Base-by-base conservation (phyloP, 2,113 vertebrate species). In the Paedocypris sp. region DNA sequence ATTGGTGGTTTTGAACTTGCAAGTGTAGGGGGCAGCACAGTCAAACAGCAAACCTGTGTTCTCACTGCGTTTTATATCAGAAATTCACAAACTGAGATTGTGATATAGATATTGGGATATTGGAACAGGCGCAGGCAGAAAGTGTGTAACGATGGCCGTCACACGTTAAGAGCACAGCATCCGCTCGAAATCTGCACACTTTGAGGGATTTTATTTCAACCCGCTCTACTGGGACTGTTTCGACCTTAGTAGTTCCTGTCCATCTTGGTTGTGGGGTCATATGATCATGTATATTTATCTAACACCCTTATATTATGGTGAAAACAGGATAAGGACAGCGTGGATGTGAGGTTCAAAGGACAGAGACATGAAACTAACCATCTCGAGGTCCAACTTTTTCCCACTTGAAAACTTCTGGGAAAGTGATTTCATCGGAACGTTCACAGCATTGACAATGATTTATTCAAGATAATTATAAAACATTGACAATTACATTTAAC, bases 261-360 rank as follows among this genome's bases (percentile, higher is more conserved):
- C 53, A 43, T 60, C 42, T 45, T 49, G 19, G 38, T 22, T 61
- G n/a, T 25, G 50, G 11, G 43, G 66, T 66, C 49, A 69, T 13
- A 6, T 19, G 31, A 67, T 53, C 39, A 20, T 23, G 6, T 18
- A 29, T 25, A 49, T 31, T 49, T 49, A 69, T 39, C 32, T 45
- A 36, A 56, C 7, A 28, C 20, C 16, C 25, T 38, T 11, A 23
- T 58, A 25, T 49, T 39, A 19, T 12, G 35, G 42, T 26, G n/a
- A 66, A 66, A 73, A 69, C 63, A 67, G 67, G 67, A 69, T 58
- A 35, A 57, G 22, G 26, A 49, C 23, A 68, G 59, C 39, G 25
- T 66, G 38, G 51, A 59, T 64, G 19, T 53, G 12, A 22, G 29
- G 49, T 53, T 60, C 41, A 53, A n/a, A 33, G 47, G 63, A 60